Percentiles rank a stretch among this genome's conserved stretches.
Conservation (phyloP, 2,888 invertebrate species). For the Drosophila acutilabella region DNA sequence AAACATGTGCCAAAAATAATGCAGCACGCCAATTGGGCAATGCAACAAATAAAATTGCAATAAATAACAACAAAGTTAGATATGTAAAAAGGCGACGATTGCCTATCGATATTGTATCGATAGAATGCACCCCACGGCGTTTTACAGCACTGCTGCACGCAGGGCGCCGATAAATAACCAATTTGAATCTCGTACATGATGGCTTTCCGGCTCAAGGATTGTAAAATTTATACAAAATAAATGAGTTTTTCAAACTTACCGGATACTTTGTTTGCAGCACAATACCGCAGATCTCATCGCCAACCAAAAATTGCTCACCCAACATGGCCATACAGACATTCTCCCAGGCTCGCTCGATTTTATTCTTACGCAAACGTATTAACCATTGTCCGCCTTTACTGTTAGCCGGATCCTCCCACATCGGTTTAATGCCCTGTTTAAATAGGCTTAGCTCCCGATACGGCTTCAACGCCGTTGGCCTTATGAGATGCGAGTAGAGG, state of each 20-base stretch:
- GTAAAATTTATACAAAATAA: neutral
- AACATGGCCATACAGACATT: conserved; percentile 99
- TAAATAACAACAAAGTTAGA: conserved; percentile 21
- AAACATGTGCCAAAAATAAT: conserved; percentile 20
- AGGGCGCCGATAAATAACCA: conserved; percentile 6
- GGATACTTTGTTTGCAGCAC: conserved; percentile 97
- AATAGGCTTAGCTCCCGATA: conserved; percentile 98
- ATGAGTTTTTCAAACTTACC: conserved; percentile 79
- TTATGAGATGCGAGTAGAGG: conserved; percentile 95
- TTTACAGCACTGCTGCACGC: conserved; percentile 49
- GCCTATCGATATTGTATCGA: conserved; percentile 35
- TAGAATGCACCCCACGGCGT: neutral
- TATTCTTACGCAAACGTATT: conserved; percentile 95
- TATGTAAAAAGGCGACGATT: neutral
- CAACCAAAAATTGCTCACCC: conserved; percentile 99
- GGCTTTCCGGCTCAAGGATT: conserved; percentile 40
- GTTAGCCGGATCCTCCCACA: conserved; percentile 99
- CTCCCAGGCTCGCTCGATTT: conserved; percentile 99
- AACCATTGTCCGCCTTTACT: conserved; percentile 99
- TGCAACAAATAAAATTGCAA: conserved; percentile 2
- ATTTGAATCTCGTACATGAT: conserved; percentile 22
- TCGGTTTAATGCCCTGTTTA: conserved; percentile 98
- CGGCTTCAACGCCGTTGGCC: conserved; percentile 95
- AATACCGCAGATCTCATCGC: conserved; percentile 98
- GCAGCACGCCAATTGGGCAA: conserved; percentile 4